Evolutionary conservation across 2,888 invertebrate genomes (phyloP).

Genomic region (Nemapogon koenigi): DNA sequence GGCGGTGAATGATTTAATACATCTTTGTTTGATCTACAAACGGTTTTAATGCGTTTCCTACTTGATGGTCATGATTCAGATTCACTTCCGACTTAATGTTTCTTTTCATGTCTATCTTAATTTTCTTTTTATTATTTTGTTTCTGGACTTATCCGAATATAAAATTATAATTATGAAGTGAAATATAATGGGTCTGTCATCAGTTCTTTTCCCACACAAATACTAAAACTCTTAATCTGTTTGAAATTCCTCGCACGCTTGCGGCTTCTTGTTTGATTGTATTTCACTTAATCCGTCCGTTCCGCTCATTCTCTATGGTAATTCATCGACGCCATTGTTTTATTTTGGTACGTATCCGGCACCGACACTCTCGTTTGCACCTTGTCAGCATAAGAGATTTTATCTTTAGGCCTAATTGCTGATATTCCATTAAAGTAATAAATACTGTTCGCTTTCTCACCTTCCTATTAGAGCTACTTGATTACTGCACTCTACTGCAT

Average conservation of each 20-base stretch:
- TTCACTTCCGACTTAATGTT: too few relatives aligned
- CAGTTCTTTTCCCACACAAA: too few relatives aligned
- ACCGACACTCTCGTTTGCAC: slow-evolving; percentile 58
- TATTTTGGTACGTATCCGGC: slow-evolving; percentile 54
- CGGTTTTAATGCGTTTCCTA: too few relatives aligned
- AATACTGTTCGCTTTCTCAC: slow-evolving; percentile 53
- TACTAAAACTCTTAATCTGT: slow-evolving; percentile 18
- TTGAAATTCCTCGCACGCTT: slow-evolving; percentile 37
- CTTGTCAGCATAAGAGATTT: slow-evolving; percentile 59
- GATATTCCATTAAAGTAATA: slow-evolving; percentile 62
- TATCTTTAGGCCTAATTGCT: slow-evolving; percentile 56
- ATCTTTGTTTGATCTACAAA: too few relatives aligned
- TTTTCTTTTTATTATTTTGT: too few relatives aligned
- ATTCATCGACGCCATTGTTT: slow-evolving; percentile 55
- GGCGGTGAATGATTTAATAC: too few relatives aligned
- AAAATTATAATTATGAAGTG: too few relatives aligned
- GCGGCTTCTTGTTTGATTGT: slow-evolving; percentile 48
- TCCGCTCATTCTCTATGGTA: slow-evolving; percentile 59
- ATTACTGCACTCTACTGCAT: slow-evolving; percentile 51
- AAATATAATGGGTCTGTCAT: too few relatives aligned
- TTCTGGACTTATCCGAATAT: too few relatives aligned
- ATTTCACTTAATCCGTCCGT: slow-evolving; percentile 57
- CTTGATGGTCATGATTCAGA: too few relatives aligned
- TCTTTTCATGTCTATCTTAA: too few relatives aligned
- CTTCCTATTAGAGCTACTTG: slow-evolving; percentile 48